Evolutionary conservation across 1,140 invertebrate species (phyloP), one percentile per base, ranked within the genome.

Genomic region (Nasonia vitripennis): DNA sequence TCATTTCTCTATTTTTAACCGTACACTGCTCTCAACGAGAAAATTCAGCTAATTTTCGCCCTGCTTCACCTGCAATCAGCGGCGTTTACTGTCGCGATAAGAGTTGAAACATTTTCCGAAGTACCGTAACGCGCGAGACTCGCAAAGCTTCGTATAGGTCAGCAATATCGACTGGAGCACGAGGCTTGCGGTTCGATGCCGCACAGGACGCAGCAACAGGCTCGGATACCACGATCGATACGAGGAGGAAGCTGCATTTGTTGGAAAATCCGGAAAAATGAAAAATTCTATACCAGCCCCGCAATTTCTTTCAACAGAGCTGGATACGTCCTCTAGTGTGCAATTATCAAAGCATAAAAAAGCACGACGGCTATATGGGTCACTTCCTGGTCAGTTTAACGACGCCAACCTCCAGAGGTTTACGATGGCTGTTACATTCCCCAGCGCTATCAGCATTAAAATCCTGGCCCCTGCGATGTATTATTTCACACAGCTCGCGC

Each of bases 301-400:
- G 37, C 37, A 41, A 9, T 45, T 45, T 45, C 41, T 45, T 45
- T 45, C 7, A 10, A 45, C 41, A 45, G 6, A 45, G 41, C 6
- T 7, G 10, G 41, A 45, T 45, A 7, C 41, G 11, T 45, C 41
- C 41, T 20, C 48, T 37, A 37, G 73, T n/a, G 11, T 34, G 41
- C 75, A 27, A 2, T 17, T 23, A 67, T 55, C 48, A 10, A 31
- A 12, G 68, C 4, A 2, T 17, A 70, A 79, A 62, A 55, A 20
- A 78, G 51, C 1, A 17, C 20, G 2, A 12, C 45, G 78, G 17
- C 17, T 70, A 68, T 80, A 10, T 68, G 68, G 78, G 78, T 45
- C 78, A 81, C 48, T 81, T 81, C 70, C 45, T 73, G 37, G 70
- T 20, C 80, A 81, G 20, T 73, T 81, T 81, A 51, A 81, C 68